Evolutionary conservation across 2,113 vertebrate species (phyloP).

Genomic region (Microcebus griseorufus): DNA sequence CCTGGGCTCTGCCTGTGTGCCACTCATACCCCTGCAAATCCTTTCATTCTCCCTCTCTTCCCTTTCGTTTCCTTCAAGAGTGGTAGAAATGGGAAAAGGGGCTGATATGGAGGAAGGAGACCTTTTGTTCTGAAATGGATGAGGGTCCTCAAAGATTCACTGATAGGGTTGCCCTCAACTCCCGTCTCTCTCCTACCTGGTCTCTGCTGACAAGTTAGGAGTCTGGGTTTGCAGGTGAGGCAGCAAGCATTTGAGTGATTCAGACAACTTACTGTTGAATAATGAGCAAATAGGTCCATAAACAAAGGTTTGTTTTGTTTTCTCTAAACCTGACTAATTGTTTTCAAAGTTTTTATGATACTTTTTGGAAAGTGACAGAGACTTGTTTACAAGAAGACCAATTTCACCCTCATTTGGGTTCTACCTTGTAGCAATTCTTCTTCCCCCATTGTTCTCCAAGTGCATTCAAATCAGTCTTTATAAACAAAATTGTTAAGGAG

Average conservation of each 20-base stretch:
- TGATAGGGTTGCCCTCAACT: neutral
- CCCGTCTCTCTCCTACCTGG: neutral
- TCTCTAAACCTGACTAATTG: neutral
- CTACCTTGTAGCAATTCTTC: neutral
- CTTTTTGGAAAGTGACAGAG: neutral
- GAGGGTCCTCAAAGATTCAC: constrained; percentile 29
- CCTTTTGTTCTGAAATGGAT: neutral
- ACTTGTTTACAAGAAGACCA: neutral
- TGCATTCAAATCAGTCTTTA: neutral
- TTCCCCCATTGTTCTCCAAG: neutral
- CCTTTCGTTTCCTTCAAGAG: neutral
- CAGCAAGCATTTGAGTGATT: neutral
- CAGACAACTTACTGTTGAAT: neutral
- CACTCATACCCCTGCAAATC: neutral
- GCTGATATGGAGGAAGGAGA: neutral
- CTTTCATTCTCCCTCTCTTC: neutral
- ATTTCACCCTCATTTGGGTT: neutral
- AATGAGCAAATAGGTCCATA: neutral
- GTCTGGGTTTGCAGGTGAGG: neutral
- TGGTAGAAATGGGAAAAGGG: neutral
- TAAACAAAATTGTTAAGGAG: neutral
- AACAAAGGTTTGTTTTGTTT: constrained; percentile 19
- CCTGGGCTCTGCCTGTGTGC: neutral
- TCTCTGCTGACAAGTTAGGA: neutral
- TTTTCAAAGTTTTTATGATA: constrained; percentile 27